phyloP scores from a whole-genome alignment of 2,888 invertebrate genomes.

The Pyrocoelia pectoralis region DNA sequence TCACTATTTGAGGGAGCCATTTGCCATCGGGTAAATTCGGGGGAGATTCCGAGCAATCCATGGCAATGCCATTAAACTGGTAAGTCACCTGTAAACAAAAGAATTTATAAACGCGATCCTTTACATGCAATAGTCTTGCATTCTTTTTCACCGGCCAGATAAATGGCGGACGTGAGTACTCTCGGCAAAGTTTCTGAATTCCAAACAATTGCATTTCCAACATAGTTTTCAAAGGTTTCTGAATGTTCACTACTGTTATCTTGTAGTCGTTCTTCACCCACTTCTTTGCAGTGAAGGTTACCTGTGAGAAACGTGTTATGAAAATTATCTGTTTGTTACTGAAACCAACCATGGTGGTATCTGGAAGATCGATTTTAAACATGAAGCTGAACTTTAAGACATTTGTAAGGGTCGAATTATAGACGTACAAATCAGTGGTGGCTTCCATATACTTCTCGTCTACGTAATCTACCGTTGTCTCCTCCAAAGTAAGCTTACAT shows the following conservation, averaged over 20 bases:
- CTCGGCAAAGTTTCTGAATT: neutral
- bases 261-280: conserved; percentile 4
- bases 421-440: too few relatives aligned
- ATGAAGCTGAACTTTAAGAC: too few relatives aligned
- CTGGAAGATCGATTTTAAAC: too few relatives aligned
- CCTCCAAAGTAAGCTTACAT: too few relatives aligned
- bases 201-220: neutral
- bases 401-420: too few relatives aligned
- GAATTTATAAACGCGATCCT: too few relatives aligned
- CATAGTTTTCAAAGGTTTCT: neutral
- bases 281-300: neutral
- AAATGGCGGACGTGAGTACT: neutral
- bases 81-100: neutral
- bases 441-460: too few relatives aligned
- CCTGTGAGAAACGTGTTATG: neutral
- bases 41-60: neutral
- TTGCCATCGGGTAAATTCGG: neutral
- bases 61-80: neutral
- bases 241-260: neutral
- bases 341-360: too few relatives aligned
- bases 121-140: neutral
- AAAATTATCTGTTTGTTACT: too few relatives aligned
- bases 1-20: neutral
- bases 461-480: too few relatives aligned
- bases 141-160: neutral